These are phyloP conservation scores for Drosophila multiciliata DNA, from an alignment of 2,888 invertebrate genomes.

Conservation along the genomic window DNA sequence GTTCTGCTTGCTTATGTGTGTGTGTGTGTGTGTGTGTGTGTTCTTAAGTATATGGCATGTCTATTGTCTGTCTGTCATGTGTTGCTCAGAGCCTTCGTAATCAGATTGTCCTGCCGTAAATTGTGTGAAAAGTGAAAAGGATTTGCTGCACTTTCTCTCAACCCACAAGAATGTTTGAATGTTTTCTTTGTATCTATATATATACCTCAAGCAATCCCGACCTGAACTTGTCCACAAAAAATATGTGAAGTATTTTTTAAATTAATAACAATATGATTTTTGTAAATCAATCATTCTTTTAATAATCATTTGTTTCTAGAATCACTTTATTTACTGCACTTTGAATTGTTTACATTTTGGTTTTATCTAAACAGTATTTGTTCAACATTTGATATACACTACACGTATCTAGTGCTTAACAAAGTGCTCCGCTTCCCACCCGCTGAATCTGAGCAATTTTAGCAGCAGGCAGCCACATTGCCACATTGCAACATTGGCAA, in stretches of 20 bases:
- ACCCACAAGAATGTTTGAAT: conserved; percentile 7
- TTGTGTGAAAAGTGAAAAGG: conserved; percentile 65
- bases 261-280: background rate
- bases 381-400: conserved; percentile 50
- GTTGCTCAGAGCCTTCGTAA: conserved; percentile 38
- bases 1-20: conserved; percentile 1
- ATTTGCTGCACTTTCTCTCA: conserved; percentile 47
- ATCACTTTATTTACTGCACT: conserved; percentile 12
- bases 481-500: background rate
- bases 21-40: background rate
- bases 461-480: conserved; percentile 20
- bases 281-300: background rate
- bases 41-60: conserved; percentile 28
- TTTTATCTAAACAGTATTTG: conserved; percentile 44
- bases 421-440: conserved; percentile 9
- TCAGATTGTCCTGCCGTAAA: conserved; percentile 55
- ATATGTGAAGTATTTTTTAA: background rate
- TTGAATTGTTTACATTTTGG: conserved; percentile 18
- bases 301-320: background rate
- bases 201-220: background rate
- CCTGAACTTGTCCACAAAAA: background rate
- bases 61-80: conserved; percentile 48
- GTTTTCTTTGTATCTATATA: background rate
- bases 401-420: conserved; percentile 12
- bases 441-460: conserved; percentile 24